Evolutionary conservation across 2,888 invertebrate species (phyloP).

Genomic region (Crepidodera aurea): DNA sequence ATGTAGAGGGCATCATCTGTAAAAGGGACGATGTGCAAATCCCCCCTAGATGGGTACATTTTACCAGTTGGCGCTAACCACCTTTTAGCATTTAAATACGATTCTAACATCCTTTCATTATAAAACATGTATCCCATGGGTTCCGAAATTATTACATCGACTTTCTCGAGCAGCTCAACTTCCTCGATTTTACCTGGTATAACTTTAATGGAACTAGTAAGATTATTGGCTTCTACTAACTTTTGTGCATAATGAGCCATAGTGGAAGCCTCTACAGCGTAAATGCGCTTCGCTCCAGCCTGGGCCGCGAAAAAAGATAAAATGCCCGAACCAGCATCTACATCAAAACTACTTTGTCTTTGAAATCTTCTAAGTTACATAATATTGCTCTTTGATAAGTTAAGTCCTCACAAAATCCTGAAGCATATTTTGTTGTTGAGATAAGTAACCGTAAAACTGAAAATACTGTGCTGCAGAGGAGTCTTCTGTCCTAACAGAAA

Average conservation of each 20-base stretch:
- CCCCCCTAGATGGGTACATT: slow-evolving; percentile 98
- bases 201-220: slow-evolving; percentile 87
- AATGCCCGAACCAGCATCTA: slow-evolving; percentile 98
- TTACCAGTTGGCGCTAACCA: slow-evolving; percentile 93
- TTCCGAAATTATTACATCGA: slow-evolving; percentile 97
- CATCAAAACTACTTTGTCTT: slow-evolving; percentile 92
- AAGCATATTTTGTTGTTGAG: slow-evolving; percentile 99
- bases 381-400: slow-evolving; percentile 98
- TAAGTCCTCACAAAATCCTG: slow-evolving; percentile 98
- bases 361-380: slow-evolving; percentile 91
- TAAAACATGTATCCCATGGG: slow-evolving; percentile 99
- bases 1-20: slow-evolving; percentile 96
- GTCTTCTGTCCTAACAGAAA: slow-evolving; percentile 96
- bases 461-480: slow-evolving; percentile 99
- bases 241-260: slow-evolving; percentile 97
- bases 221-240: slow-evolving; percentile 88
- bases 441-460: slow-evolving; percentile 98
- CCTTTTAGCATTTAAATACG: slow-evolving; percentile 97
- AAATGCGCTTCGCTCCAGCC: slow-evolving; percentile 95
- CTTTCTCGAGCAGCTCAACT: slow-evolving; percentile 91
- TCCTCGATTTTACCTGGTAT: slow-evolving; percentile 96
- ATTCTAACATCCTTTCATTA: slow-evolving; percentile 99
- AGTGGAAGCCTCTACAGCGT: slow-evolving; percentile 98
- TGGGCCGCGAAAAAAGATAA: slow-evolving; percentile 98
- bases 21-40: slow-evolving; percentile 97